Evolutionary conservation across 92 coral and sea anemone species (phyloP).

Genomic region (Epizoanthus fatuus): DNA sequence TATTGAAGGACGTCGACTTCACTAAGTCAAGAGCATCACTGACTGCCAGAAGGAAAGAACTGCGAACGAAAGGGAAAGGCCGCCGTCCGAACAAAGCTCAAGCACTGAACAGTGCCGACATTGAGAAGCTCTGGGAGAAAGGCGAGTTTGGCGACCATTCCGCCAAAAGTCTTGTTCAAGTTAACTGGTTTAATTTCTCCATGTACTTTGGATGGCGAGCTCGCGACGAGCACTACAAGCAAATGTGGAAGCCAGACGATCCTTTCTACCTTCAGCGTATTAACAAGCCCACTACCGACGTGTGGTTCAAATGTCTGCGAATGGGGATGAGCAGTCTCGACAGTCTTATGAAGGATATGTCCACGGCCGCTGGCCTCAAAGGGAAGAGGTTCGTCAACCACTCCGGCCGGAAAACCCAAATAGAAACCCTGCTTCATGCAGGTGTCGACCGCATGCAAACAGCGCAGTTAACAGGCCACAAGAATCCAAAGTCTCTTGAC

Average conservation of each 20-base stretch:
- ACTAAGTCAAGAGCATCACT: slow-evolving; percentile 16
- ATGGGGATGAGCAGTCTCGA: slow-evolving; percentile 4
- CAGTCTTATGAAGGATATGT: not conserved
- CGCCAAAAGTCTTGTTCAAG: slow-evolving; percentile 9
- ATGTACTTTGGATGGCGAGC: slow-evolving; percentile 24
- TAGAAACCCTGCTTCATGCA: slow-evolving; percentile 2
- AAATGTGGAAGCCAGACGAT: slow-evolving; percentile 34
- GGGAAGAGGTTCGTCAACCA: slow-evolving; percentile 8
- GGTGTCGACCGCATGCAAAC: not conserved
- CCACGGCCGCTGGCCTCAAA: not conserved
- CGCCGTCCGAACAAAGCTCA: slow-evolving; percentile 10
- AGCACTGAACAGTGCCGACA: not conserved
- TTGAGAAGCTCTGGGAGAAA: slow-evolving; percentile 41
- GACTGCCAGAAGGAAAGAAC: slow-evolving; percentile 22
- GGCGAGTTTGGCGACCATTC: slow-evolving; percentile 15
- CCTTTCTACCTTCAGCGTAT: slow-evolving; percentile 19
- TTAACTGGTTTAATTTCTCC: not conserved
- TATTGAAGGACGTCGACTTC: too few relatives aligned
- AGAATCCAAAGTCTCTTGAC: slow-evolving; percentile 4
- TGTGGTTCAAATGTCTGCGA: slow-evolving; percentile 37
- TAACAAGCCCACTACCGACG: slow-evolving; percentile 4
- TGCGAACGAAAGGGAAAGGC: slow-evolving; percentile 4
- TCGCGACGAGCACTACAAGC: not conserved
- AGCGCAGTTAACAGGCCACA: slow-evolving; percentile 18
- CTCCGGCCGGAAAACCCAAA: slow-evolving; percentile 10